phyloP scores from a whole-genome alignment of 2,888 invertebrate species.

The Lutraria lutraria region DNA sequence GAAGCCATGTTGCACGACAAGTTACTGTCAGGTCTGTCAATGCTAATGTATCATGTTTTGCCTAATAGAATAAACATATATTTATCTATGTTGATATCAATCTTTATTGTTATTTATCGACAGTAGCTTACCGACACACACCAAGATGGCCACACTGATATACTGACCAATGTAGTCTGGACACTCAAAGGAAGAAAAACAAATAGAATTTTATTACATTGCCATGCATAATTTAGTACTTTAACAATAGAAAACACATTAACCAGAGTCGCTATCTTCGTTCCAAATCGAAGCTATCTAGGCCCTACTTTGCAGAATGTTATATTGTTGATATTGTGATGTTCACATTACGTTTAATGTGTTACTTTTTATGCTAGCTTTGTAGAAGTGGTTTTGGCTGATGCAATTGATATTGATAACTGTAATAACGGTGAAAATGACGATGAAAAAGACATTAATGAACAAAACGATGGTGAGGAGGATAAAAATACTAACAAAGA shows the following conservation, averaged over 20 bases:
- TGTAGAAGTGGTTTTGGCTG: background rate
- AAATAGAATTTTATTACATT: background rate
- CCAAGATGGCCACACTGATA: slow-evolving; percentile 27
- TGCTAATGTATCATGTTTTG: slow-evolving; percentile 54
- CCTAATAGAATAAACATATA: slow-evolving; percentile 68
- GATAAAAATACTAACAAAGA: background rate
- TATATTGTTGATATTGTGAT: background rate
- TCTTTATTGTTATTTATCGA: slow-evolving; percentile 41
- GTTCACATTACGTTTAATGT: background rate
- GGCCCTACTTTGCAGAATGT: background rate
- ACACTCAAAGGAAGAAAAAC: background rate
- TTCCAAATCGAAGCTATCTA: background rate
- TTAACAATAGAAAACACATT: background rate
- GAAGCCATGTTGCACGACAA: slow-evolving; percentile 38
- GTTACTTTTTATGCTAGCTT: background rate
- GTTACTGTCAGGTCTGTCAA: slow-evolving; percentile 56
- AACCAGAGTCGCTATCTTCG: background rate
- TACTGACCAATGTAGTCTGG: slow-evolving; percentile 7
- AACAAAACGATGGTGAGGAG: background rate
- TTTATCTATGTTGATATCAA: slow-evolving; percentile 52
- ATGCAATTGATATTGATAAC: background rate
- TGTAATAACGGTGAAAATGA: background rate
- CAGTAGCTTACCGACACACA: background rate
- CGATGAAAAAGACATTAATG: background rate
- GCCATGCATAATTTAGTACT: slow-evolving; percentile 1